Evolutionary conservation across 1,140 invertebrate genomes (phyloP).

Genomic region (Zaprionus africanus): DNA sequence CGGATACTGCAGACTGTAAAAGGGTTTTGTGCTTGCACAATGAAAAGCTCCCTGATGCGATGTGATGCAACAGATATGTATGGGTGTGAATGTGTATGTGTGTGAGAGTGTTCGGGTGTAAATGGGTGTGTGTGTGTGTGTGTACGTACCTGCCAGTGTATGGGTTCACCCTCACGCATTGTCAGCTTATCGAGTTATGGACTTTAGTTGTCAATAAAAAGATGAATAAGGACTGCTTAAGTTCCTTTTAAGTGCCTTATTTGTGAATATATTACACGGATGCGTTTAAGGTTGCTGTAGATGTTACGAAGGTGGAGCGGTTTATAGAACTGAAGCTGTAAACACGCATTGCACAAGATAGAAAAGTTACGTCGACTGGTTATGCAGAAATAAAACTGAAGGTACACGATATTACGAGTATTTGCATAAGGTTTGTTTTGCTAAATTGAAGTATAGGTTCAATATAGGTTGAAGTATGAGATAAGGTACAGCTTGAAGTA

Average conservation of each 20-base stretch:
- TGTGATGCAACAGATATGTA: slow-evolving; percentile 11
- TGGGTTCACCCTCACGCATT: neutral
- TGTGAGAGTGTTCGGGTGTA: neutral
- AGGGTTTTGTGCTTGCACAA: slow-evolving; percentile 8
- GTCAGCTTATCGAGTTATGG: slow-evolving; percentile 5
- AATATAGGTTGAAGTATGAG: too few species aligned
- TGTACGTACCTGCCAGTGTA: neutral
- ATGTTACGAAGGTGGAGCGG: neutral
- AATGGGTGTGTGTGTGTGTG: neutral
- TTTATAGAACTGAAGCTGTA: neutral
- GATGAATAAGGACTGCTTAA: neutral
- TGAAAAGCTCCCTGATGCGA: neutral
- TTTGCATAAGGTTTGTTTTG: too few species aligned
- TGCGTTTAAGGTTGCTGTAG: neutral
- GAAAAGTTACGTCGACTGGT: too few species aligned
- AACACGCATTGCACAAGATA: neutral
- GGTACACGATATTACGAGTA: neutral
- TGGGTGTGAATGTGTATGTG: neutral
- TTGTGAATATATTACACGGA: neutral
- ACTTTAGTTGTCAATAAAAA: slow-evolving; percentile 9
- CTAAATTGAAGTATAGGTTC: too few species aligned
- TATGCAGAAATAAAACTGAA: neutral
- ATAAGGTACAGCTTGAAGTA: too few species aligned
- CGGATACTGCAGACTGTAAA: neutral
- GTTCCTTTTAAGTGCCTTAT: slow-evolving; percentile 2